Base-by-base conservation (phyloP, 2,113 vertebrate genomes). In the Corythornis cristatus region DNA sequence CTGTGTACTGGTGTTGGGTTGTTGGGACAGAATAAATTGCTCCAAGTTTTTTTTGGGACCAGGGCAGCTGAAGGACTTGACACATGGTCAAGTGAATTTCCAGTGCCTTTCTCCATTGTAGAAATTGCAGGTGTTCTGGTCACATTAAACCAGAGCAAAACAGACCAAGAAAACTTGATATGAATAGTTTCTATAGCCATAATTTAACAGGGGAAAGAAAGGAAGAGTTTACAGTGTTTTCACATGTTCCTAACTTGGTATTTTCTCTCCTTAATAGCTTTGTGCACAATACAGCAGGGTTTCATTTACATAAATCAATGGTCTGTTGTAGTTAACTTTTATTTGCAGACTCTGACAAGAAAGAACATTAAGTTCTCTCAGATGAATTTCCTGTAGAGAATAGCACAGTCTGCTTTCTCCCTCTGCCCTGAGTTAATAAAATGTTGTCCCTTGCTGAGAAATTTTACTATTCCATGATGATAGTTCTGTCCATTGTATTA, bases 261-360 rank as follows among this genome's bases (percentile, higher is more conserved):
- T 84, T 79, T 90, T 76, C 76, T 82, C 46, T 86, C 50, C 31
- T 67, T 80, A 88, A 89, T 50, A 80, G 73, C 57, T 86, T 57
- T 73, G 62, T 48, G 67, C 67, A 62, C 50, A 73, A 50, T 22
- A 40, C 15, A 17, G 45, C 48, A 86, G 15, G 61, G 26, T 80
- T 92, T 88, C 54, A 50, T 71, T 45, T 71, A 58, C 84, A 90
- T 97, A 95, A 94, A 97, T 97, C 95, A 94, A 8, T 23, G 26
- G 21, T 79, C n/a, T 89, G 50, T 22, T 82, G 76, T 62, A 81
- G 76, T 33, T 85, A 78, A 35, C 62, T 68, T 97, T 87, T 79
- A 56, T 85, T 94, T 94, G 54, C 46, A 86, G 73, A 2, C 4
- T 75, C 86, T 91, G 56, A 89, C 79, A 93, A 90, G 86, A 87